Evolutionary conservation across 1,140 invertebrate species (phyloP).

Genomic region (Drosophila jambulina): DNA sequence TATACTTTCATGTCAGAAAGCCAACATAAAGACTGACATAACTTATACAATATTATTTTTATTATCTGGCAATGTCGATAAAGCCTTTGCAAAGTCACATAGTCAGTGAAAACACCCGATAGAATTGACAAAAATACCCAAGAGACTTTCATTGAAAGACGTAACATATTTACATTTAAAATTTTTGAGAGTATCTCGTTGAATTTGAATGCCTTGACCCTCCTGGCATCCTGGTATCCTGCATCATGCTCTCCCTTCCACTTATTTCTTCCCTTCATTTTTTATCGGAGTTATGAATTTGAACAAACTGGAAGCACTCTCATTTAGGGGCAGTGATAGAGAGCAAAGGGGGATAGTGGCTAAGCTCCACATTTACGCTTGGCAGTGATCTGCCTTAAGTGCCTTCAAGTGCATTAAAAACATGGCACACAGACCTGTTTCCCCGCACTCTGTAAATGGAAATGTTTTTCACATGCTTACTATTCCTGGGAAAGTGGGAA

Average conservation of each 20-base stretch:
- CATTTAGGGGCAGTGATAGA: too few species aligned
- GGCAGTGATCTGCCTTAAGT: conserved; percentile 67
- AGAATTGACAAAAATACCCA: neutral
- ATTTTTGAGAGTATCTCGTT: conserved; percentile 26
- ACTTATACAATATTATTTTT: neutral
- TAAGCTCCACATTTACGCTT: conserved; percentile 47
- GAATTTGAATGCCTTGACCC: conserved; percentile 1
- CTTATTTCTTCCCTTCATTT: conserved; percentile 11
- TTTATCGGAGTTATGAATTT: conserved; percentile 59
- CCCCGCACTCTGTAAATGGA: conserved; percentile 39
- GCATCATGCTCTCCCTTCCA: neutral
- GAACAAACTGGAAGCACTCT: conserved; percentile 37
- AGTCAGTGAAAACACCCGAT: neutral
- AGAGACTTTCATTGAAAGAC: neutral
- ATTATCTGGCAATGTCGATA: neutral
- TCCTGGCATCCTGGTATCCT: neutral
- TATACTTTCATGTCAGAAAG: neutral
- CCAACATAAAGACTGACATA: too few species aligned
- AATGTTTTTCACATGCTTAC: conserved; percentile 64
- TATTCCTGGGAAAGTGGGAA: conserved; percentile 8
- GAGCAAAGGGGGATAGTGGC: conserved; percentile 9
- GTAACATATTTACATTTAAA: too few species aligned
- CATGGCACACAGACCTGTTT: conserved; percentile 39
- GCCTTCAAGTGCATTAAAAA: conserved; percentile 78
- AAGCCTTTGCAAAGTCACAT: neutral